phyloP scores from a whole-genome alignment of 2,888 invertebrate genomes.

The Bursaphelenchus okinawaensis region DNA sequence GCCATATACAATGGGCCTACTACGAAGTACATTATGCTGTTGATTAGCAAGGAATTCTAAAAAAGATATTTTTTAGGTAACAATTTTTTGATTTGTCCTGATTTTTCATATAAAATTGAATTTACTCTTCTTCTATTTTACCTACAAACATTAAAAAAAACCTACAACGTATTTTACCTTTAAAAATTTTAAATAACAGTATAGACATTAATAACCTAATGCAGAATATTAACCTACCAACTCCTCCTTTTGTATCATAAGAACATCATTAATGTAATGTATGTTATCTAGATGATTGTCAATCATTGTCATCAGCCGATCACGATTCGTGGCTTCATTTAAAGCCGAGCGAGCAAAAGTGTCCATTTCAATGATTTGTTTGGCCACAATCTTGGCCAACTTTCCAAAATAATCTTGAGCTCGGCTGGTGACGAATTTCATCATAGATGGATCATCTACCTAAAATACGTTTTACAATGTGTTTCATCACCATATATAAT shows the following conservation, averaged over 20 bases:
- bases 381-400: constrained; percentile 96
- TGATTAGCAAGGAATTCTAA: constrained; percentile 29
- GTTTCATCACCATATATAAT: too few species aligned
- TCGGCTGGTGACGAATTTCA: constrained; percentile 33
- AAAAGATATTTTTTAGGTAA: too few species aligned
- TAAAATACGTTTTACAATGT: constrained; percentile 14
- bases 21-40: constrained; percentile 25
- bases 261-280: constrained; percentile 92
- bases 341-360: constrained; percentile 81
- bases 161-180: not conserved
- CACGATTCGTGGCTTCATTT: constrained; percentile 70
- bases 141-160: not conserved
- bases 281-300: constrained; percentile 79
- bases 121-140: too few species aligned
- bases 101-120: too few species aligned
- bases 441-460: constrained; percentile 47
- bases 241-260: constrained; percentile 61
- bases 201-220: constrained; percentile 1
- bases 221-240: constrained; percentile 22
- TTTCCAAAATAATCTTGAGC: constrained; percentile 33
- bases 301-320: constrained; percentile 44
- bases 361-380: constrained; percentile 90
- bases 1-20: constrained; percentile 34
- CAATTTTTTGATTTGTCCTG: too few species aligned
- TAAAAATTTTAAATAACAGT: not conserved